Conservation (phyloP, 2,888 invertebrate species). For the Mellilla xanthometata region DNA sequence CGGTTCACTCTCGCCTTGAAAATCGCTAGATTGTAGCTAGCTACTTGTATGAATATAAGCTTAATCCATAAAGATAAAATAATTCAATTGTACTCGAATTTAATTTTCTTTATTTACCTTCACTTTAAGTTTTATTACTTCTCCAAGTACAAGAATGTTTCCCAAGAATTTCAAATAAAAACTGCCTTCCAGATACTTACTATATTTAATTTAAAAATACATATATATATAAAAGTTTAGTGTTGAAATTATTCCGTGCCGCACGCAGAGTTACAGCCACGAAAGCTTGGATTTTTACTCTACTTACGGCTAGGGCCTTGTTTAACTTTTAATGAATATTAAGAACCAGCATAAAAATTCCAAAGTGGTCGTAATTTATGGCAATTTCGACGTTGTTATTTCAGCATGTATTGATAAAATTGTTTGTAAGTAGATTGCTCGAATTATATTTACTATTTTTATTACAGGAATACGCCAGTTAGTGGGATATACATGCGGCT, state of each 20-base stretch:
- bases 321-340: slow-evolving; percentile 21
- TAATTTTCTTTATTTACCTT: no score
- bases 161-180: background rate
- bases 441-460: background rate
- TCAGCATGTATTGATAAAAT: slow-evolving; percentile 9
- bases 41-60: no score
- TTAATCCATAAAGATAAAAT: no score
- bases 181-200: slow-evolving; percentile 5
- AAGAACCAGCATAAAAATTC: slow-evolving; percentile 19
- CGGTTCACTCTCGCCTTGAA: no score
- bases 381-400: slow-evolving; percentile 8
- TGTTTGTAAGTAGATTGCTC: background rate
- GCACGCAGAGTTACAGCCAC: slow-evolving; percentile 41
- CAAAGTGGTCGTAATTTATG: slow-evolving; percentile 18
- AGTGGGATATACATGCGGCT: background rate
- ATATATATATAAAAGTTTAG: slow-evolving; percentile 13
- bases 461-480: background rate
- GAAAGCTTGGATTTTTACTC: slow-evolving; percentile 24
- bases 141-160: no score
- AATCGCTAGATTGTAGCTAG: no score
- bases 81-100: no score
- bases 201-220: slow-evolving; percentile 6
- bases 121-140: no score
- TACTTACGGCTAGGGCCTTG: slow-evolving; percentile 11
- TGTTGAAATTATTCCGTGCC: slow-evolving; percentile 35